Base-by-base conservation (phyloP, 2,888 invertebrate species). In the Andrena praecox region DNA sequence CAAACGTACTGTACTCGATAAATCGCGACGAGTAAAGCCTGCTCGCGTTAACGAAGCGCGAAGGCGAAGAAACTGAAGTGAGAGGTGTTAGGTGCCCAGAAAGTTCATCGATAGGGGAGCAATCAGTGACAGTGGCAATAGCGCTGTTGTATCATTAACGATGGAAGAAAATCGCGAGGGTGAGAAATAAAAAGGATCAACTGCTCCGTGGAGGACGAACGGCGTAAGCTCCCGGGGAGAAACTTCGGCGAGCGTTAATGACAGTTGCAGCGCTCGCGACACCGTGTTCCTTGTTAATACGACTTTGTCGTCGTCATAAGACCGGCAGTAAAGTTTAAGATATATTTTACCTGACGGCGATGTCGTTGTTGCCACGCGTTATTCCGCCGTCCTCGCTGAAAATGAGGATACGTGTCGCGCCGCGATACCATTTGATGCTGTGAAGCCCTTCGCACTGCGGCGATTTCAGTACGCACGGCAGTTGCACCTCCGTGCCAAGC, bases 341-440 rank as follows among this genome's bases (percentile, higher is more conserved):
- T 68, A 60, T 52, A 50, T 33, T 96, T 94, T 92, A 97, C 97
- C 97, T 96, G 93, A 96, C 95, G 88, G 96, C 95, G 94, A 97
- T 96, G 77, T 96, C 96, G 82, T 96, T 96, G 91, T 96, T 97
- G 0, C 96, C 96, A 75, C 96, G 94, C 84, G 96, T 96, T 84
- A 97, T 95, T 35, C 95, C 95, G 2, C 96, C 95, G 7, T 96
- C 95, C 84, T 96, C 96, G 82, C 97, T 97, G 95, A 96, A 97
- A 88, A 97, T 97, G 94, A 97, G 97, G 77, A 97, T 96, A 76
- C 97, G 94, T 64, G 95, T 95, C 79, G 96, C 96, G 2, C 96
- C 96, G 87, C 96, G 96, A 94, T 97, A 97, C 97, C 97, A 97
- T 93, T 97, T 97, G 93, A 97, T 96, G 94, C 96, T 97, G 94